Evolutionary conservation across 2,113 vertebrate species (phyloP).

Genomic region (Eubucco bourcierii): DNA sequence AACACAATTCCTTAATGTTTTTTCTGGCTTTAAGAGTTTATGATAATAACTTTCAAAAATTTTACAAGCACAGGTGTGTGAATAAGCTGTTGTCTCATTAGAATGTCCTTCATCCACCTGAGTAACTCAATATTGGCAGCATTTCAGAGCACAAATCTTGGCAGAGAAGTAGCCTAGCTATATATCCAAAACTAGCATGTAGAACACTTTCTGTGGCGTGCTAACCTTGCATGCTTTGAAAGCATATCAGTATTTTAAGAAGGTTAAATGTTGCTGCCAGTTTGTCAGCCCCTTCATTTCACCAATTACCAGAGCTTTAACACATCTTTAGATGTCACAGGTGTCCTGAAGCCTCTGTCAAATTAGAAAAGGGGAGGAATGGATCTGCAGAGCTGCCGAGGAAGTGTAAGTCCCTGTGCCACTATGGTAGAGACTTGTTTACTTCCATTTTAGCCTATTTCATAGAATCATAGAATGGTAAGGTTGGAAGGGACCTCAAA

Average conservation of each 20-base stretch:
- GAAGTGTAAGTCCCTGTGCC: neutral
- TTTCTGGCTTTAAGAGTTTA: neutral
- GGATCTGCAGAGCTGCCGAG: neutral
- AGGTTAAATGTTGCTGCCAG: neutral
- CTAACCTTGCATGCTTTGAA: neutral
- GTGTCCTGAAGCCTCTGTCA: neutral
- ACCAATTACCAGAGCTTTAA: neutral
- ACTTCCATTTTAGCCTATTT: neutral
- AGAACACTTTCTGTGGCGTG: neutral
- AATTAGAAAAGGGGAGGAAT: neutral
- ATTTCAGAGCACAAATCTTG: constrained; percentile 17
- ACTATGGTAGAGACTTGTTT: neutral
- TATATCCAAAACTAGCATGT: neutral
- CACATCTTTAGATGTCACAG: neutral
- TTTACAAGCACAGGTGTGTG: neutral
- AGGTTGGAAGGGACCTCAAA: too few relatives aligned
- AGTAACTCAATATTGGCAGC: neutral
- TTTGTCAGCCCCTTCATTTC: neutral
- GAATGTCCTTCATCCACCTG: constrained; percentile 9
- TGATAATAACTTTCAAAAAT: neutral
- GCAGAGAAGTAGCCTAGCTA: neutral
- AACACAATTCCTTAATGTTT: neutral
- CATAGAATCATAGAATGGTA: too few relatives aligned
- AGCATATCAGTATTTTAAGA: neutral
- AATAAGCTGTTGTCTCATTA: neutral